phyloP scores from a whole-genome alignment of 2,113 vertebrate genomes.

The Etheostoma spectabile region DNA sequence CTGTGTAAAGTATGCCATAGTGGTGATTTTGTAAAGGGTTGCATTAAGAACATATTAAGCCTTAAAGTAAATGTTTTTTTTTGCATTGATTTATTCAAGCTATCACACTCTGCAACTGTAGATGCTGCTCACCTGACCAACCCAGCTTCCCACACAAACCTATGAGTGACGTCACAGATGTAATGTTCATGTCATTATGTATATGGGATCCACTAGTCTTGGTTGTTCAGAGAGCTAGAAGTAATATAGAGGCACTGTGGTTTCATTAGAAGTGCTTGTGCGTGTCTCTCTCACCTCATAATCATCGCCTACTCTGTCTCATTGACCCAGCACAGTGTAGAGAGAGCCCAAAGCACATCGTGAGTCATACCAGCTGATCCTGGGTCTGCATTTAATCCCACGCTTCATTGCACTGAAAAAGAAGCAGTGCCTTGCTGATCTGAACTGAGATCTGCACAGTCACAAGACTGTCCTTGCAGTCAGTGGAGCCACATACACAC shows the following conservation, averaged over 20 bases:
- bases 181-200: slow-evolving; percentile 8
- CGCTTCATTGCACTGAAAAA: slow-evolving; percentile 62
- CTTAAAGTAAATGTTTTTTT: slow-evolving; percentile 18
- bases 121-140: slow-evolving; percentile 29
- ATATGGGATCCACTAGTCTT: not conserved
- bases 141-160: slow-evolving; percentile 35
- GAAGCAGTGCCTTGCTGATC: slow-evolving; percentile 41
- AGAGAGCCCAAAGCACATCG: slow-evolving; percentile 51
- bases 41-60: slow-evolving; percentile 6
- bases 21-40: slow-evolving; percentile 9
- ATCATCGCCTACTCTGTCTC: slow-evolving; percentile 62
- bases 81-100: slow-evolving; percentile 26
- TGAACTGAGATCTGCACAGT: slow-evolving; percentile 59
- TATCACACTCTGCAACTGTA: slow-evolving; percentile 23
- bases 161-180: slow-evolving; percentile 30
- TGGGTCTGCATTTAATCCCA: slow-evolving; percentile 73
- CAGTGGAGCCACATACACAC: slow-evolving; percentile 13
- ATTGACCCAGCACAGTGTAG: slow-evolving; percentile 59
- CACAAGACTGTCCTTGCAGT: slow-evolving; percentile 36
- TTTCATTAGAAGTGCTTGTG: slow-evolving; percentile 24
- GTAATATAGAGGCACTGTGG: slow-evolving; percentile 11
- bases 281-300: slow-evolving; percentile 40
- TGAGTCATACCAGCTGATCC: slow-evolving; percentile 67
- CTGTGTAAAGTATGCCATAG: not conserved
- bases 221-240: slow-evolving; percentile 10